Evolutionary conservation across 2,797 vertebrate genomes (phyloP).

Genomic region (Anabas testudineus): DNA sequence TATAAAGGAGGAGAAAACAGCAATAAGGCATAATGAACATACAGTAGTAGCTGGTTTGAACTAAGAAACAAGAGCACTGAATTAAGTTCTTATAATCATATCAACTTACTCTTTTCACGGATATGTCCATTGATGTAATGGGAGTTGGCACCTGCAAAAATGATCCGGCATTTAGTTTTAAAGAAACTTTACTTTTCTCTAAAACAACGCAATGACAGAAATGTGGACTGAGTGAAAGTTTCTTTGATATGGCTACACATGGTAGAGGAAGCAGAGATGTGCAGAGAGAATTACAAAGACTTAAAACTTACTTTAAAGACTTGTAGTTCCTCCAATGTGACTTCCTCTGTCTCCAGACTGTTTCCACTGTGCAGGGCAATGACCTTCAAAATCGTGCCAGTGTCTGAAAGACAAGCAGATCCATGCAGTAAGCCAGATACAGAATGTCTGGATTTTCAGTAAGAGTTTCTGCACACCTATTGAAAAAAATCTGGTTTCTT

Average conservation of each 20-base stretch:
- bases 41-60: background rate
- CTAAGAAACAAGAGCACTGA: background rate
- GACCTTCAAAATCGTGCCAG: slow-evolving; percentile 91
- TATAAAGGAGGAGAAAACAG: background rate
- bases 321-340: slow-evolving; percentile 93
- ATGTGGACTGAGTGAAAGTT: background rate
- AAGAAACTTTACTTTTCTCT: background rate
- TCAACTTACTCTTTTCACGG: slow-evolving; percentile 92
- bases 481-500: background rate
- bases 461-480: background rate
- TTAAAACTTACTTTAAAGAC: slow-evolving; percentile 90
- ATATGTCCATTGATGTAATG: slow-evolving; percentile 94
- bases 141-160: slow-evolving; percentile 86
- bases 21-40: slow-evolving; percentile 35
- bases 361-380: slow-evolving; percentile 84
- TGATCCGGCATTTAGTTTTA: background rate
- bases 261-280: background rate
- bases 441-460: background rate
- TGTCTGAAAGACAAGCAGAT: slow-evolving; percentile 78
- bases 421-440: background rate
- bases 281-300: background rate
- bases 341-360: slow-evolving; percentile 85
- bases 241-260: too few species aligned
- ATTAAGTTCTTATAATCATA: background rate
- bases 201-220: background rate